A percentile compares a stretch with the other conserved stretches of the same genome.
Evolutionary conservation across 2,888 invertebrate species (phyloP).

Genomic region (Macaria liturata): DNA sequence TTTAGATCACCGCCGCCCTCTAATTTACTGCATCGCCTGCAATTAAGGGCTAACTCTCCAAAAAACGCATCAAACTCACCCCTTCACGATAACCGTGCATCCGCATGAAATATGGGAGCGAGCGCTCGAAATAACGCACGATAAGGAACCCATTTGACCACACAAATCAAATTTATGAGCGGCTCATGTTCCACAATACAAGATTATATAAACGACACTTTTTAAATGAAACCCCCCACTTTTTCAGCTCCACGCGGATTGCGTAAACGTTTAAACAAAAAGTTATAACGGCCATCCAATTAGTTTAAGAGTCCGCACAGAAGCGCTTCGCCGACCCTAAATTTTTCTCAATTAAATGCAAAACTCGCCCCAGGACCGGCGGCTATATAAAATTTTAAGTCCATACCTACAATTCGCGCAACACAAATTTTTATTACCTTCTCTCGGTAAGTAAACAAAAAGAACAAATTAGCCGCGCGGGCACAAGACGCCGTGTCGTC

Average conservation of each 20-base stretch:
- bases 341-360: slow-evolving; percentile 82
- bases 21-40: slow-evolving; percentile 72
- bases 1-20: slow-evolving; percentile 79
- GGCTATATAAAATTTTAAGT: slow-evolving; percentile 82
- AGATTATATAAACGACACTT: slow-evolving; percentile 33
- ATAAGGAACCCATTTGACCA: slow-evolving; percentile 34
- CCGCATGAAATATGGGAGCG: slow-evolving; percentile 56
- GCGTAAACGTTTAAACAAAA: slow-evolving; percentile 74
- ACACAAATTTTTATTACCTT: slow-evolving; percentile 82
- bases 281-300: slow-evolving; percentile 80
- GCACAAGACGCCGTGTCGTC: slow-evolving; percentile 70
- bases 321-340: slow-evolving; percentile 78
- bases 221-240: slow-evolving; percentile 16
- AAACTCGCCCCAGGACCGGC: slow-evolving; percentile 71
- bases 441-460: slow-evolving; percentile 80
- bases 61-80: slow-evolving; percentile 68
- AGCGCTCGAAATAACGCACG: slow-evolving; percentile 50
- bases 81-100: slow-evolving; percentile 68
- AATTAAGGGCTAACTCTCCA: slow-evolving; percentile 65
- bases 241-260: slow-evolving; percentile 41
- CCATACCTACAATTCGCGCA: slow-evolving; percentile 79
- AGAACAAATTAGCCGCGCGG: slow-evolving; percentile 74
- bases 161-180: slow-evolving; percentile 25
- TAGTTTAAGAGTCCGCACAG: slow-evolving; percentile 80
- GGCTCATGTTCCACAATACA: slow-evolving; percentile 12